Evolutionary conservation across 2,113 vertebrate genomes (phyloP).

Genomic region (Podarcis muralis): DNA sequence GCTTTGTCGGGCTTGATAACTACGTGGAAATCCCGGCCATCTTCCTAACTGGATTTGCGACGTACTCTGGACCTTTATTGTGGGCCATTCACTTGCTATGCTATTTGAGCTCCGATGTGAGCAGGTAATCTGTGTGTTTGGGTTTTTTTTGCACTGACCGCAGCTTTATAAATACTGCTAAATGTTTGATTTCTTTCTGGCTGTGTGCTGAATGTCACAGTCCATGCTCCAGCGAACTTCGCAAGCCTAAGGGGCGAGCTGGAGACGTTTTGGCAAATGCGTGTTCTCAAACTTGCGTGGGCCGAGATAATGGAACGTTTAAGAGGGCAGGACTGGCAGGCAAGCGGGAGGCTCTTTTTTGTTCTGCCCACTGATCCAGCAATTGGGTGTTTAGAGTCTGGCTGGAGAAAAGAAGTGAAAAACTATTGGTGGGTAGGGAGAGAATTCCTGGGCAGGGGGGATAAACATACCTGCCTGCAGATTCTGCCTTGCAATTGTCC

Average conservation of each 20-base stretch:
- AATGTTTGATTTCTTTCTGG: not conserved
- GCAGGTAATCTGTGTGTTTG: constrained; percentile 75
- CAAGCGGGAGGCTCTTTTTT: not conserved
- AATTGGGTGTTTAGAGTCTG: not conserved
- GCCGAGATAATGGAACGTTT: not conserved
- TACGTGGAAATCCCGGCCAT: constrained; percentile 89
- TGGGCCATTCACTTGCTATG: constrained; percentile 91
- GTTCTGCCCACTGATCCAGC: not conserved
- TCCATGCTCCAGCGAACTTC: not conserved
- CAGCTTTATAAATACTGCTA: not conserved
- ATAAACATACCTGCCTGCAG: not conserved
- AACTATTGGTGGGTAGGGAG: not conserved
- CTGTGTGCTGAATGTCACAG: not conserved
- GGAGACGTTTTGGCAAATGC: not conserved
- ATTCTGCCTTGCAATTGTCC: not conserved
- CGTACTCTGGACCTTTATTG: constrained; percentile 89
- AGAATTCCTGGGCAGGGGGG: not conserved
- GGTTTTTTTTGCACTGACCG: not conserved
- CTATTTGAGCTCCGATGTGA: constrained; percentile 85
- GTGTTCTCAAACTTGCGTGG: not conserved
- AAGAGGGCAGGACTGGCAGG: not conserved
- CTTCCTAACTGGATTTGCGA: constrained; percentile 87
- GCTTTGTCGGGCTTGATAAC: constrained; percentile 90
- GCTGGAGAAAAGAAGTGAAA: not conserved
- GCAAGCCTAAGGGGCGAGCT: not conserved